A percentile compares a stretch with the other conserved stretches of the same genome.
These are phyloP conservation scores for Cromileptes altivelis DNA, from an alignment of 2,113 vertebrate genomes.

Conservation along the genomic window DNA sequence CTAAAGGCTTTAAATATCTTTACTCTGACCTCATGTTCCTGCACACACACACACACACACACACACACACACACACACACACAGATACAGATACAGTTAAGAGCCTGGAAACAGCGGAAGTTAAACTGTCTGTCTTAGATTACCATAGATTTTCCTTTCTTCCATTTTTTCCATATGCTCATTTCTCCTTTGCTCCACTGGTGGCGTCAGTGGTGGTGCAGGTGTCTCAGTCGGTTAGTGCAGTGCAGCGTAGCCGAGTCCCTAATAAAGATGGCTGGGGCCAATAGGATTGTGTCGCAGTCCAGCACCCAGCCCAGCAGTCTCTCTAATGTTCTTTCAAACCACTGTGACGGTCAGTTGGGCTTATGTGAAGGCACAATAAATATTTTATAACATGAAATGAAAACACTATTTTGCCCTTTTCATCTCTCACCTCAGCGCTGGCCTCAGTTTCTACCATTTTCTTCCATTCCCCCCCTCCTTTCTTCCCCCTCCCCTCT, in stretches of 20 bases:
- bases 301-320: conserved; percentile 51
- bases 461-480: conserved; percentile 21
- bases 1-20: conserved; percentile 80
- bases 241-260: conserved; percentile 51
- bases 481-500: neutral
- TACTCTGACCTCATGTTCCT: conserved; percentile 79
- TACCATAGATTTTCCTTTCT: conserved; percentile 25
- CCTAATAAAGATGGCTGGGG: conserved; percentile 75
- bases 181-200: conserved; percentile 31
- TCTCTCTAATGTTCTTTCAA: conserved; percentile 76
- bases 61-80: neutral
- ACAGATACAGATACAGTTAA: conserved; percentile 27
- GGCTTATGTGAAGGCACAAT: conserved; percentile 79
- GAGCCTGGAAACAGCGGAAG: conserved; percentile 52
- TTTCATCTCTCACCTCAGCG: conserved; percentile 73
- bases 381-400: conserved; percentile 84
- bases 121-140: conserved; percentile 65
- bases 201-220: conserved; percentile 48
- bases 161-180: conserved; percentile 56
- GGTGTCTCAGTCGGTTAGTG: conserved; percentile 72
- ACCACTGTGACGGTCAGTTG: conserved; percentile 74
- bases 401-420: conserved; percentile 83
- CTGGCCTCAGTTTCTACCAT: conserved; percentile 60
- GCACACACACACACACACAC: conserved; percentile 29
- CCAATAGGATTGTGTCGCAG: conserved; percentile 60